Conservation (phyloP, 2,113 vertebrate species). For the Alaudala cheleensis region DNA sequence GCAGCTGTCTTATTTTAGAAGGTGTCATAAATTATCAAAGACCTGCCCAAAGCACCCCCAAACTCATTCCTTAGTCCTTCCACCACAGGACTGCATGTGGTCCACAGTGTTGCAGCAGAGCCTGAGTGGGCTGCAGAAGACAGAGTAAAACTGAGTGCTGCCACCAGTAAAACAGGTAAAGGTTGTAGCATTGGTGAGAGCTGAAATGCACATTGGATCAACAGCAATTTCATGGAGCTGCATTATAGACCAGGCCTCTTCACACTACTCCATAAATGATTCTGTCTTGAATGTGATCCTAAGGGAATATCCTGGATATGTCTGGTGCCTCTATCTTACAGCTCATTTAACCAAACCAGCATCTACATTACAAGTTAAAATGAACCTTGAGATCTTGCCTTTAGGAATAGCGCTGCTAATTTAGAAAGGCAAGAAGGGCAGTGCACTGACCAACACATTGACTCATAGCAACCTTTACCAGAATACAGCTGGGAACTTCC, state of each 20-base stretch:
- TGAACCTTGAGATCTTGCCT: background rate
- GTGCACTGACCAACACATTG: background rate
- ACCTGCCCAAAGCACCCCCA: background rate
- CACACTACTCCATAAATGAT: accelerated
- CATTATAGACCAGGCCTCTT: background rate
- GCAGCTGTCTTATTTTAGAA: background rate
- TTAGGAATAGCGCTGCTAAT: background rate
- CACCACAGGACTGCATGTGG: too few relatives aligned
- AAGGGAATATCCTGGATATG: background rate
- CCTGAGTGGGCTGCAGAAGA: background rate
- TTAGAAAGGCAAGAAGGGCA: background rate
- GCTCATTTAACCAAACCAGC: background rate
- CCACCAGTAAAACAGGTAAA: background rate
- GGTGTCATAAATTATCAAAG: background rate
- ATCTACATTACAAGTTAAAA: background rate
- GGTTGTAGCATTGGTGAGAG: background rate
- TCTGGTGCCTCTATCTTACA: background rate
- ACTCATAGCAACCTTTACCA: background rate
- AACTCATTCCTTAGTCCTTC: background rate
- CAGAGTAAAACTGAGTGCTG: background rate
- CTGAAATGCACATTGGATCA: background rate
- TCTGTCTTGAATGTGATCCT: background rate
- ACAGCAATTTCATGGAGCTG: background rate
- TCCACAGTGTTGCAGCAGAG: background rate
- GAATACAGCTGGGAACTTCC: background rate